Base-by-base conservation (phyloP, 2,113 vertebrate species). In the Hippocampus guttulatus region DNA sequence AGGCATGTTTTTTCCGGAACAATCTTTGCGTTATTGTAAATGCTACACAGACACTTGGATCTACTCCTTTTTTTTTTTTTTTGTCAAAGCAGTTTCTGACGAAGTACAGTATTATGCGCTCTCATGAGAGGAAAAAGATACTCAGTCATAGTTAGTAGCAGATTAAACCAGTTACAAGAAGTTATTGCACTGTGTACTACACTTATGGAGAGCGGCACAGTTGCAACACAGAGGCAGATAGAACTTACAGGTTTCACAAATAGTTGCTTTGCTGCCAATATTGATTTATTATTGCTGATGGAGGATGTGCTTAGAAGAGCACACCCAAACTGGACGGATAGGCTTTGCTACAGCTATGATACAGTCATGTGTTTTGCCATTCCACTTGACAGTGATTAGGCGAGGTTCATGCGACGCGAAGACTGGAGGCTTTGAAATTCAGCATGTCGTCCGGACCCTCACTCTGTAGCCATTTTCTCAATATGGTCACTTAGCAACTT, bases 401-500 rank as follows among this genome's bases (percentile, higher is more conserved):
- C 54, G 60, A 0, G 0, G 43, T 25, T 70, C 43, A 40, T 61
- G 61, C 23, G 67, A 62, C 23, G 64, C 30, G 70, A 62, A 43
- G 64, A 51, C 38, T 38, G 3, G 60, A 67, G 49, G 67, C 55
- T 55, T 43, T 45, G 70, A 76, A 71, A 75, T 40, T 69, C 54
- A 47, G 23, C 70, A 51, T 3, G 64, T 25, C 3, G 30, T 79
- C 73, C 21, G 55, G 27, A 12, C 7, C n/a, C 30, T 92, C 94
- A 97, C 57, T 98, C 94, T 0, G 78, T 3, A 0, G 95, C 94
- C 96, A 95, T 97, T 85, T 95, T 94, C 79, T 99, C 95, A 4
- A 98, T 97, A 91, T 99, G 95, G 73, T 98, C 95, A 0, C 88
- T 95, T 72, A 99, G 93, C 80, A 98, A 88, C 92, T 97, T 98